phyloP scores from a whole-genome alignment of 2,888 invertebrate genomes.

The Cosmia trapezina region DNA sequence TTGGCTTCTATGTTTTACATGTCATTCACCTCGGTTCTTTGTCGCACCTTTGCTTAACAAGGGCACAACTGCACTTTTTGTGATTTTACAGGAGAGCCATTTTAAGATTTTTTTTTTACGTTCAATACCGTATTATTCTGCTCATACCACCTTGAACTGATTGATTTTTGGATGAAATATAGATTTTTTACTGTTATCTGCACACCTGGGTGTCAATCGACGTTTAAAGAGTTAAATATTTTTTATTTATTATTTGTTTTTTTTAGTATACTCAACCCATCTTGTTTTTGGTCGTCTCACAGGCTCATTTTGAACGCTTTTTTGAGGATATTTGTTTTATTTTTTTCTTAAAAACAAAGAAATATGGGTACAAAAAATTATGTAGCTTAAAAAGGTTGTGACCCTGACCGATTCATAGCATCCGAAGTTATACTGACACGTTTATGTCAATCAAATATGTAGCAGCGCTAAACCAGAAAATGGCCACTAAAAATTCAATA shows the following conservation, averaged over 20 bases:
- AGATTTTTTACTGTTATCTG: too few relatives aligned
- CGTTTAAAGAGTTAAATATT: too few relatives aligned
- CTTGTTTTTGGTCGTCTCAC: background rate
- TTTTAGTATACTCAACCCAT: background rate
- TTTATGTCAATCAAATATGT: conserved; percentile 9
- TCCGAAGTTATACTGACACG: background rate
- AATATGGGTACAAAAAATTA: background rate
- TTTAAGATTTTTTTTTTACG: too few relatives aligned
- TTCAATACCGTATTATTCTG: too few relatives aligned
- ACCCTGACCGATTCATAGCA: background rate
- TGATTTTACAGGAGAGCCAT: too few relatives aligned
- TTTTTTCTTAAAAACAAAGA: background rate
- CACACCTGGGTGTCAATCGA: too few relatives aligned
- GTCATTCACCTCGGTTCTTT: background rate
- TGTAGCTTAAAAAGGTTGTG: background rate
- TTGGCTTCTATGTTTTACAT: background rate
- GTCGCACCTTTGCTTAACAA: too few relatives aligned
- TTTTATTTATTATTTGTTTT: too few relatives aligned
- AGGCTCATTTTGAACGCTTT: background rate
- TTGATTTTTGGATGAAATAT: too few relatives aligned
- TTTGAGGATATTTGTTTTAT: background rate
- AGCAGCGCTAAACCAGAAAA: conserved; percentile 12
- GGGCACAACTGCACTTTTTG: too few relatives aligned
- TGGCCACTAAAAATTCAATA: conserved; percentile 35
- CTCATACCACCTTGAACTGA: too few relatives aligned